These are phyloP conservation scores for Serinus canaria DNA, from an alignment of 2,113 vertebrate genomes.

Conservation along the genomic window DNA sequence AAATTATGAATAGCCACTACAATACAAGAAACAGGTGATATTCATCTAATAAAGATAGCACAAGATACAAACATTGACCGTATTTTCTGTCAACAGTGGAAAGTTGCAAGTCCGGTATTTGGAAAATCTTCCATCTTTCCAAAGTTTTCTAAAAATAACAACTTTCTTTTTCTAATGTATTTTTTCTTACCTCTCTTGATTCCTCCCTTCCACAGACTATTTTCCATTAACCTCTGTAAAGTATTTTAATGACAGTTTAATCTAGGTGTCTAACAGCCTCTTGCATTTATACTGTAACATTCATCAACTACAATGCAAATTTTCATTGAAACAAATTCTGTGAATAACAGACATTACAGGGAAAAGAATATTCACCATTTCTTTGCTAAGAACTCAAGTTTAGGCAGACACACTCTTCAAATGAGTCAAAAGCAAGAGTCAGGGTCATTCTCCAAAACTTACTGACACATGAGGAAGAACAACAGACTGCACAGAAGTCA, in stretches of 20 bases:
- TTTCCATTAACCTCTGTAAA: background rate
- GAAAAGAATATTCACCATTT: background rate
- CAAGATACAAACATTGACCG: background rate
- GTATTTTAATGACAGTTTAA: background rate
- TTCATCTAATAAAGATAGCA: background rate
- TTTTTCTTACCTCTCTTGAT: background rate
- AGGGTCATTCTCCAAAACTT: conserved; percentile 15
- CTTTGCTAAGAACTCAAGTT: background rate
- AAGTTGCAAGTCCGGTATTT: background rate
- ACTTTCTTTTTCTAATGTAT: background rate
- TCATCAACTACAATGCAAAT: background rate
- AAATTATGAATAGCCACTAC: background rate
- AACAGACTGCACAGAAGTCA: conserved; percentile 73
- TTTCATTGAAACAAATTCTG: background rate
- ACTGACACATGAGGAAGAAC: conserved; percentile 70
- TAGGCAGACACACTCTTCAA: background rate
- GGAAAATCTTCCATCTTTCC: background rate
- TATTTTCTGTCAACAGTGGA: background rate
- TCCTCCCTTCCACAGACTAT: background rate
- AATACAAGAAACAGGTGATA: background rate
- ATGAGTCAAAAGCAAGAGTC: background rate
- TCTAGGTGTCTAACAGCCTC: background rate
- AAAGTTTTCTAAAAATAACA: background rate
- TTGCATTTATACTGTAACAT: background rate
- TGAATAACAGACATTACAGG: background rate